Conservation (phyloP, 2,113 vertebrate species). For the Neodon shergylaensis region DNA sequence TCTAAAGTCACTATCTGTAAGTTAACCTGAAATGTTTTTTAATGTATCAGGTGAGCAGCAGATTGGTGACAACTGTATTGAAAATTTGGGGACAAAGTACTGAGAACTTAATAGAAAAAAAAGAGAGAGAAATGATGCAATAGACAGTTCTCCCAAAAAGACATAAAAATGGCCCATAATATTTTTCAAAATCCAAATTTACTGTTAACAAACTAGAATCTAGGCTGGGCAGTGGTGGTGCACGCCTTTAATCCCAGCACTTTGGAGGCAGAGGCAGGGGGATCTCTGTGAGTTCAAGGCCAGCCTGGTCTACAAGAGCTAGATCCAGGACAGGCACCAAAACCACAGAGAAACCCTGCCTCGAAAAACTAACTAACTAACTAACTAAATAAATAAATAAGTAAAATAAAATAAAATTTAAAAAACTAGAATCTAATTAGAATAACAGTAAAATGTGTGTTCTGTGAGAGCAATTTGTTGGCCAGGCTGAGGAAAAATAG, state of each 20-base stretch:
- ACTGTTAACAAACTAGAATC: neutral
- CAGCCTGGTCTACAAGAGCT: no score
- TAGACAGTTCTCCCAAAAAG: neutral
- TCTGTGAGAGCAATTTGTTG: neutral
- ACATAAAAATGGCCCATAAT: neutral
- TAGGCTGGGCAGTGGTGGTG: no score
- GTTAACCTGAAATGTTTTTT: neutral
- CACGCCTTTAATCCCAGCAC: no score
- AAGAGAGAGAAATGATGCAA: neutral
- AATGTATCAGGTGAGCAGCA: neutral
- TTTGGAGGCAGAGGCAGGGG: no score
- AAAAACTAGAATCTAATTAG: neutral
- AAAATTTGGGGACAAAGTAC: neutral
- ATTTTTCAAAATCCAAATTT: conserved; percentile 16
- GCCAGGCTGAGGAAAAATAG: neutral
- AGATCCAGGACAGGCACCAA: no score
- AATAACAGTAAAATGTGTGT: neutral
- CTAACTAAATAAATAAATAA: no score
- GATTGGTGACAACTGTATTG: neutral
- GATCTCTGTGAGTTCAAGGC: no score
- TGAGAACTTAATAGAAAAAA: neutral
- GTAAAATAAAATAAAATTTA: no score
- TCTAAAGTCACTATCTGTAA: neutral
- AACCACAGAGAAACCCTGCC: no score
- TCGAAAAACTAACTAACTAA: no score